Conservation (phyloP, 2,113 vertebrate species). For the Odocoileus virginianus region DNA sequence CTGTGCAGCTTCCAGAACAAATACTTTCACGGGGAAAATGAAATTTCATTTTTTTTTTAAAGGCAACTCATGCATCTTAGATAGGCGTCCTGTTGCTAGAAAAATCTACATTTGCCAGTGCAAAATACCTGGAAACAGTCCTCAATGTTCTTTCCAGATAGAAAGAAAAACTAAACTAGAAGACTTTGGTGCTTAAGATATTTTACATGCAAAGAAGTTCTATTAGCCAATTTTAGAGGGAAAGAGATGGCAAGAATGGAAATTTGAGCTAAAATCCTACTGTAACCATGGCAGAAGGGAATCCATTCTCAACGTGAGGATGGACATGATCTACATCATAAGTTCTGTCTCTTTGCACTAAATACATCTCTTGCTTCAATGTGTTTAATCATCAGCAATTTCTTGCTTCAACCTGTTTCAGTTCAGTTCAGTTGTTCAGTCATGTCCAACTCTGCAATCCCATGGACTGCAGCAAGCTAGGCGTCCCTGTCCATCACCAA, state of each 20-base stretch:
- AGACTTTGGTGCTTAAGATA: background rate
- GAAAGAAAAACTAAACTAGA: conserved; percentile 8
- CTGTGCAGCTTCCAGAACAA: background rate
- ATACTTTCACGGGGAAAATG: background rate
- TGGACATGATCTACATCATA: background rate
- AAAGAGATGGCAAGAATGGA: background rate
- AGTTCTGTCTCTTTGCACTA: background rate
- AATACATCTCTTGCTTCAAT: background rate
- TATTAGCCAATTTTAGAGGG: background rate
- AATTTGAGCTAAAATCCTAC: background rate
- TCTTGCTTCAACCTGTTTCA: background rate
- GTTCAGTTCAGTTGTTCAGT: background rate
- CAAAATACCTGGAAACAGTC: background rate
- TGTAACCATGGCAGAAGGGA: background rate
- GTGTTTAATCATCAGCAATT: background rate
- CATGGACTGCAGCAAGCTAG: background rate
- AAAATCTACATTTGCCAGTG: background rate
- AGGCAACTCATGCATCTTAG: background rate
- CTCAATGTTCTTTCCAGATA: background rate
- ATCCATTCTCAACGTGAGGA: background rate
- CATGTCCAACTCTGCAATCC: background rate
- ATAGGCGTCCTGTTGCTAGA: background rate
- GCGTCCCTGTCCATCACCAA: background rate
- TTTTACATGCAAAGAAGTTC: background rate
- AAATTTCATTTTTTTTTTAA: background rate